A percentile compares a stretch with the other conserved stretches of the same genome.
These are phyloP conservation scores for Lysandra bellargus DNA, from an alignment of 2,888 invertebrate species.

Conservation along the genomic window DNA sequence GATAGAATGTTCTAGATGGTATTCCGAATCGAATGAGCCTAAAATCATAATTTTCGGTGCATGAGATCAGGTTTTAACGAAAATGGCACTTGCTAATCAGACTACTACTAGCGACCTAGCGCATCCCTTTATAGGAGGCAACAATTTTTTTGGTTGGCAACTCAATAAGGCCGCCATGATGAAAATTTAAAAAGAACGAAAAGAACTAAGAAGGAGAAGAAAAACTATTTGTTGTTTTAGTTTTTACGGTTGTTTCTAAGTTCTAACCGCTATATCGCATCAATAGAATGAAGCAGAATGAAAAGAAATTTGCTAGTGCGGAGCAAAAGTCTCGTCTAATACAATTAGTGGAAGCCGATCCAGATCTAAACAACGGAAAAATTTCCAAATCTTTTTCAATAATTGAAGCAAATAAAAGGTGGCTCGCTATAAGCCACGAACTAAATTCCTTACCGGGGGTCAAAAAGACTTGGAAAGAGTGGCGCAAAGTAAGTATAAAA, in stretches of 20 bases:
- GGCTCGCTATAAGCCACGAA: slow-evolving; percentile 14
- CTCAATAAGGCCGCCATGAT: no score
- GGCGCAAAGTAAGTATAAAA: slow-evolving; percentile 6
- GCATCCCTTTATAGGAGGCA: no score
- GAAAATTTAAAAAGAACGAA: no score
- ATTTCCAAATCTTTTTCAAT: background rate
- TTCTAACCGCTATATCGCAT: no score
- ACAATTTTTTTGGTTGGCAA: no score
- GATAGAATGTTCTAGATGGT: no score
- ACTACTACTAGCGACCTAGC: no score
- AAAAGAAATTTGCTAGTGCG: background rate
- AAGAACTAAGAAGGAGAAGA: background rate
- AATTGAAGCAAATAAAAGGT: slow-evolving; percentile 11
- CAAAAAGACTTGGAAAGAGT: slow-evolving; percentile 7
- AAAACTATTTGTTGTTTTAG: background rate
- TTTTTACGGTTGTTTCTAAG: no score
- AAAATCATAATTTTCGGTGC: no score
- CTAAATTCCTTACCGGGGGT: background rate
- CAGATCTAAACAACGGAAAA: background rate
- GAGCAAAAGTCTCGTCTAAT: background rate
- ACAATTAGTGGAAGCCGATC: background rate
- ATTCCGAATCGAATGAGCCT: no score
- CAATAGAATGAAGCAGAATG: background rate
- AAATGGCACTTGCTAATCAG: no score
- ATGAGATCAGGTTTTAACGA: no score